Base-by-base conservation (phyloP, 2,888 invertebrate species). In the Drosophila hamatofila region DNA sequence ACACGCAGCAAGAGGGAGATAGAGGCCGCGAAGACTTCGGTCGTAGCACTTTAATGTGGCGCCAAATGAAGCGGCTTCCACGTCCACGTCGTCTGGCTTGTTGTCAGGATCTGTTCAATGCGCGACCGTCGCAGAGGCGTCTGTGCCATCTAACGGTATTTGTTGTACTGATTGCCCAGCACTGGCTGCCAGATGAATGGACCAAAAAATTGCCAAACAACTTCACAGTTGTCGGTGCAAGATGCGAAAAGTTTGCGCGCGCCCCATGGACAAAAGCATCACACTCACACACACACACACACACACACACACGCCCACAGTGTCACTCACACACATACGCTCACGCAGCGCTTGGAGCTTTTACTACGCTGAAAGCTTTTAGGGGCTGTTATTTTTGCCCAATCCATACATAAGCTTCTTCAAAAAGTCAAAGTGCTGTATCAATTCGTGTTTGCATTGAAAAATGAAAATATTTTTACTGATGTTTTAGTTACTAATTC, bases 171-270 rank as follows among this genome's bases (percentile, higher is more conserved):
- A 79, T 62, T 68, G 67, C 75, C 62, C 75, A 68, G 69, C 44
- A 54, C 68, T 58, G 49, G 69, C 71, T 41, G 56, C 61, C 71
- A 83, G 78, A 89, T 86, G 89, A 86, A 86, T 86, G 86, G 81
- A 89, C 79, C 89, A 69, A 72, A 56, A 79, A 75, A 81, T 84
- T 88, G 73, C 78, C 79, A 88, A 84, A 84, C 73, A 88, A 72
- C 75, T 78, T 75, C 67, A 68, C 75, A 83, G 78, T 83, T 83
- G 78, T 83, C 81, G 64, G 70, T 75, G 71, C 67, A 83, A 79
- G 83, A 83, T 74, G 74, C 55, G 66, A 74, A 86, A 88, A 72
- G 72, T 84, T 88, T 54, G 57, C 75, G 75, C 73, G 75, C 58
- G 59, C 68, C 66, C 66, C 71, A 61, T 71, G 83, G 70, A 84